Conservation (phyloP, 2,113 vertebrate genomes). For the Neotragus moschatus region DNA sequence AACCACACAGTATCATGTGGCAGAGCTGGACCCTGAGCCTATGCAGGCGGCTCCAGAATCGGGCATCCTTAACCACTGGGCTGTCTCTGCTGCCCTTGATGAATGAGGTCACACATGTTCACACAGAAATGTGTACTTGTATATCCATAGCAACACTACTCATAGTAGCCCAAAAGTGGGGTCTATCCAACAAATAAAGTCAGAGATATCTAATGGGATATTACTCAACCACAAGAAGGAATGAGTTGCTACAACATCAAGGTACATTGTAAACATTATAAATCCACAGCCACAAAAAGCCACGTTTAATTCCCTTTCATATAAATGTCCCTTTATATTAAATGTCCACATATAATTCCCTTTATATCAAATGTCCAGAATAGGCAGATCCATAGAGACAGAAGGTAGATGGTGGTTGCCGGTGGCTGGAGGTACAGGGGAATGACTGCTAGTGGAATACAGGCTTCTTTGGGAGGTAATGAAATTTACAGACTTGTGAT, state of each 20-base stretch:
- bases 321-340: neutral
- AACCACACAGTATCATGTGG: neutral
- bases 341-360: neutral
- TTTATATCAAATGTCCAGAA: neutral
- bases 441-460: neutral
- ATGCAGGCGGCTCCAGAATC: neutral
- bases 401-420: neutral
- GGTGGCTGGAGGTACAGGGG: neutral
- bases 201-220: neutral
- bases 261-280: neutral
- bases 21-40: neutral
- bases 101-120: neutral
- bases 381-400: neutral
- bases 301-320: neutral
- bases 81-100: neutral
- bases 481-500: neutral
- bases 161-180: neutral
- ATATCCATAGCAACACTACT: neutral
- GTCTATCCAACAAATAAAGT: neutral
- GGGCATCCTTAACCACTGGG: neutral
- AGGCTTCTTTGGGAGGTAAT: neutral
- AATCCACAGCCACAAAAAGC: neutral
- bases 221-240: neutral
- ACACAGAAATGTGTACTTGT: neutral
- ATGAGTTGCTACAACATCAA: neutral